Conservation (phyloP, 2,113 vertebrate species). For the Syngnathoides biaculeatus region DNA sequence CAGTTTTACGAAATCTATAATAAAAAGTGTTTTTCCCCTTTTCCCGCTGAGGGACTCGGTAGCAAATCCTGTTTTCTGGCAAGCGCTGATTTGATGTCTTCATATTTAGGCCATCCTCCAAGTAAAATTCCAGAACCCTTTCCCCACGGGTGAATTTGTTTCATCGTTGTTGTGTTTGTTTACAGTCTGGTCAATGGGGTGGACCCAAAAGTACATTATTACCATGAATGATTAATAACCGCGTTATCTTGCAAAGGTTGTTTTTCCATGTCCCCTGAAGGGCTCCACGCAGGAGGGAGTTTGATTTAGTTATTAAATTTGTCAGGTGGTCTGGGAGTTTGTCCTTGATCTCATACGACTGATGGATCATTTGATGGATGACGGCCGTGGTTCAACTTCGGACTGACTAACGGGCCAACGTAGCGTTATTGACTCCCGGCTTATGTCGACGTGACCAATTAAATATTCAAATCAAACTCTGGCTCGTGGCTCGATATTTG, state of each 20-base stretch:
- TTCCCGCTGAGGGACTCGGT: background rate
- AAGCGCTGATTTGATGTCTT: background rate
- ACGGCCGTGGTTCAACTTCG: no score
- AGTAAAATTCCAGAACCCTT: background rate
- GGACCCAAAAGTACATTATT: background rate
- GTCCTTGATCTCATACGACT: background rate
- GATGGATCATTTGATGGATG: no score
- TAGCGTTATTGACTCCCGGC: background rate
- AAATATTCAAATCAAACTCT: background rate
- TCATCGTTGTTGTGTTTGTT: background rate
- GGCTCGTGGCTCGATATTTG: background rate
- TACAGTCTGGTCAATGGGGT: background rate
- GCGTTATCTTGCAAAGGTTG: background rate
- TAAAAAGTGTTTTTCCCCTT: background rate
- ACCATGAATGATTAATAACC: background rate
- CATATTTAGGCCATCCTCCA: background rate
- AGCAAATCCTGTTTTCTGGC: background rate
- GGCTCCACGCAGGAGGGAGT: background rate
- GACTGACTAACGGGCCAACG: background rate
- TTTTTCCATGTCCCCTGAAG: background rate
- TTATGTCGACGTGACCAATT: background rate
- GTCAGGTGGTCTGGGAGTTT: background rate
- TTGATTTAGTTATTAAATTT: background rate
- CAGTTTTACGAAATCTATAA: background rate
- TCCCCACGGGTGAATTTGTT: background rate